A percentile compares a stretch with the other conserved stretches of the same genome.
These are phyloP conservation scores for Norana najaformis DNA, from an alignment of 2,888 invertebrate species.

Conservation along the genomic window DNA sequence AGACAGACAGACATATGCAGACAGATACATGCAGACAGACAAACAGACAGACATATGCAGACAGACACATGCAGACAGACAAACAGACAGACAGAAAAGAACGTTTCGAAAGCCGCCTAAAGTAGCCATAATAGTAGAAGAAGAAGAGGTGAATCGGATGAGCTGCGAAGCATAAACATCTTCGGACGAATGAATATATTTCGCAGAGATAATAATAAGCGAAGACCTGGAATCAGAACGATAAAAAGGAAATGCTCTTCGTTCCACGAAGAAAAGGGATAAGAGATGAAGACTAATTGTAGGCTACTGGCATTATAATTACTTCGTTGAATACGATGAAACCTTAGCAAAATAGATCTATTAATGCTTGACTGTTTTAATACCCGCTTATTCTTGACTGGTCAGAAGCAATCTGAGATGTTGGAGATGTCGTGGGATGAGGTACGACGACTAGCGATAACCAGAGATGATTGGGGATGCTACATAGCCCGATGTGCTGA, in stretches of 20 bases:
- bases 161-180: not conserved
- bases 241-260: not conserved
- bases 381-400: too few relatives aligned
- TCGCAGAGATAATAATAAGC: not conserved
- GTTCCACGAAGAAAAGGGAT: not conserved
- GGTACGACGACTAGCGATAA: too few relatives aligned
- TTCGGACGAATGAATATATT: not conserved
- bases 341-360: not conserved
- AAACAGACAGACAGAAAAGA: not conserved
- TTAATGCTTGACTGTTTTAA: too few relatives aligned
- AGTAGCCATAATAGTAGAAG: not conserved
- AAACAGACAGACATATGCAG: not conserved
- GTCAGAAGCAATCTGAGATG: too few relatives aligned
- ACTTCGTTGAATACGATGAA: not conserved
- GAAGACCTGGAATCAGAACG: not conserved
- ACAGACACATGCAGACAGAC: slow-evolving; percentile 27
- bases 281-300: not conserved
- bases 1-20: not conserved
- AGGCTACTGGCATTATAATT: too few relatives aligned
- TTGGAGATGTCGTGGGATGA: too few relatives aligned
- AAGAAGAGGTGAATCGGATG: not conserved
- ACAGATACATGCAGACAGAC: not conserved
- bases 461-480: too few relatives aligned
- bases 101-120: not conserved
- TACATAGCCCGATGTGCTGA: too few relatives aligned